A percentile compares a stretch with the other conserved stretches of the same genome.
These are phyloP conservation scores for Babylonia areolata DNA, from an alignment of 1,140 invertebrate genomes.

Conservation along the genomic window DNA sequence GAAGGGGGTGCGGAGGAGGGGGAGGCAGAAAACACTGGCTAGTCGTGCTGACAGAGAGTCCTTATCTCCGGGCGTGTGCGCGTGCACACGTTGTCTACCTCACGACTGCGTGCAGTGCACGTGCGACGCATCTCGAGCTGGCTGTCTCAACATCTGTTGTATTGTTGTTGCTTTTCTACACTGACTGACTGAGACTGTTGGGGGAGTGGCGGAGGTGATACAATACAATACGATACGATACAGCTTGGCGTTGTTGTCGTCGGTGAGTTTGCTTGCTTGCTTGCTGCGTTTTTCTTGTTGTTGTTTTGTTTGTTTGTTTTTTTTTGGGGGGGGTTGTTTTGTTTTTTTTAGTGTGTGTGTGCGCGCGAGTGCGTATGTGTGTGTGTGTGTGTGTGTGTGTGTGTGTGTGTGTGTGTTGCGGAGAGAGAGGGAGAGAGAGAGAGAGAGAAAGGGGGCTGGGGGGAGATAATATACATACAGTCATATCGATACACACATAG, in stretches of 20 bases:
- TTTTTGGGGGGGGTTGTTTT: too few relatives aligned
- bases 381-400: background rate
- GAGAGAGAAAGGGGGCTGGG: background rate
- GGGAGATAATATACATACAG: background rate
- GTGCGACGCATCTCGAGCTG: background rate
- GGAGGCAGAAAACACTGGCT: background rate
- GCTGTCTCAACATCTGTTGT: background rate
- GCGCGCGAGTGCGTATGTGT: too few relatives aligned
- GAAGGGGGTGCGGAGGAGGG: too few relatives aligned
- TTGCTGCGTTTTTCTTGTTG: too few relatives aligned
- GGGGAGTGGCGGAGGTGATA: too few relatives aligned
- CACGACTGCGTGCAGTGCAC: background rate
- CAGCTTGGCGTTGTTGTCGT: too few relatives aligned
- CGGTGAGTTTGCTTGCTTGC: too few relatives aligned
- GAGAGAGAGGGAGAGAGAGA: background rate
- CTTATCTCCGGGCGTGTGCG: background rate
- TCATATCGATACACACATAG: background rate
- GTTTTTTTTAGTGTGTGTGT: too few relatives aligned
- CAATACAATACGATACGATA: too few relatives aligned
- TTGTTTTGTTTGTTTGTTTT: too few relatives aligned
- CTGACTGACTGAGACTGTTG: too few relatives aligned
- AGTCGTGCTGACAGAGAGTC: background rate
- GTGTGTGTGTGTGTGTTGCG: conserved; percentile 1
- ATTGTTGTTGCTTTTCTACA: too few relatives aligned
- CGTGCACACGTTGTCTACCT: background rate